A percentile compares a stretch with the other conserved stretches of the same genome.
Conservation (phyloP, 2,113 vertebrate genomes). For the Ranitomeya imitator region DNA sequence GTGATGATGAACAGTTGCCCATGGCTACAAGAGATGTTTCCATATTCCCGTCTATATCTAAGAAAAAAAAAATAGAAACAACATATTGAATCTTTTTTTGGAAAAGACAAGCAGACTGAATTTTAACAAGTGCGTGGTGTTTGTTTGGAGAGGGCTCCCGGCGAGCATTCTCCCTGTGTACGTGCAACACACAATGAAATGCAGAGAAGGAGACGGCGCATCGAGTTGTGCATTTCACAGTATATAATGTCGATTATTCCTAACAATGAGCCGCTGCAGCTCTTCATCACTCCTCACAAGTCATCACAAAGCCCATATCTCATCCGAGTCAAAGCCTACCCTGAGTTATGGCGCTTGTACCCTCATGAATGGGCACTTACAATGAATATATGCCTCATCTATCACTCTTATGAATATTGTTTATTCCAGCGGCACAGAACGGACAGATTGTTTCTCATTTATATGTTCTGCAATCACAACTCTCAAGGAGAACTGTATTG, state of each 20-base stretch:
- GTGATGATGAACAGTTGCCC: neutral
- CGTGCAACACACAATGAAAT: neutral
- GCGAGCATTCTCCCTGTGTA: neutral
- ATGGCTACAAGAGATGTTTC: neutral
- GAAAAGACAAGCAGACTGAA: neutral
- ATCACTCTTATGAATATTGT: constrained; percentile 47
- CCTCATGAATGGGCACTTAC: constrained; percentile 51
- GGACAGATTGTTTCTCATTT: constrained; percentile 51
- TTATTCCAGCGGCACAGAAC: constrained; percentile 19
- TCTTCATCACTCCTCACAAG: constrained; percentile 40
- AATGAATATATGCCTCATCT: constrained; percentile 52
- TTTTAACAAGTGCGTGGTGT: neutral
- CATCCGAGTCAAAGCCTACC: neutral
- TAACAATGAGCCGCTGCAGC: neutral
- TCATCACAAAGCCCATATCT: constrained; percentile 39
- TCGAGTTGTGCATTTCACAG: neutral
- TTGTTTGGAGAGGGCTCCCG: neutral
- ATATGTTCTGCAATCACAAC: constrained; percentile 38
- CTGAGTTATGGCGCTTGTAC: constrained; percentile 52
- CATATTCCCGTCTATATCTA: neutral
- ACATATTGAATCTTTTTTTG: neutral
- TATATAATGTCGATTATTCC: neutral
- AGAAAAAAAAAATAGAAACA: neutral
- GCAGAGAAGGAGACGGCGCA: neutral
- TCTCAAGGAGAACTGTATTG: constrained; percentile 13